Evolutionary conservation across 2,113 vertebrate species (phyloP).

Genomic region (Hypanus sabinus): DNA sequence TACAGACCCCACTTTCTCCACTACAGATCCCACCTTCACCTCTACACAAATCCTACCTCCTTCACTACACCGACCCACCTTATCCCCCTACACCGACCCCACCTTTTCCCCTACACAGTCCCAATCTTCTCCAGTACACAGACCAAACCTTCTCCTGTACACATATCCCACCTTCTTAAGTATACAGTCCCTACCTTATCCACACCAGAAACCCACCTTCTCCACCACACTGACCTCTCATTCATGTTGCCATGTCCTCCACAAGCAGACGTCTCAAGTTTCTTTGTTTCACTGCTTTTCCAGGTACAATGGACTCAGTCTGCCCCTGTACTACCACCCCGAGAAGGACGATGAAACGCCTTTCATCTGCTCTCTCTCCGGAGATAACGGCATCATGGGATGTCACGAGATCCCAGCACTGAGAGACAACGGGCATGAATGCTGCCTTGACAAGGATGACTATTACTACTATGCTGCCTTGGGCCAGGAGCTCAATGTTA

Average conservation of each 20-base stretch:
- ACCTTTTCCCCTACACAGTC: too few relatives aligned
- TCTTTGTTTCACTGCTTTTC: neutral
- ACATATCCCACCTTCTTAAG: neutral
- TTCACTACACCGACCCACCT: too few relatives aligned
- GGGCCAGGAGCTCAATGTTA: slow-evolving; percentile 64
- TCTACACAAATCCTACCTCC: too few relatives aligned
- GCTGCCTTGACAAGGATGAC: slow-evolving; percentile 87
- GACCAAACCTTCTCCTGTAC: too few relatives aligned
- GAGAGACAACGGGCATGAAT: slow-evolving; percentile 74
- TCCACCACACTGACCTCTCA: neutral
- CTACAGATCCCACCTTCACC: too few relatives aligned
- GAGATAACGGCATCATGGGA: slow-evolving; percentile 96
- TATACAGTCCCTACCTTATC: neutral
- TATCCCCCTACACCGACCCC: too few relatives aligned
- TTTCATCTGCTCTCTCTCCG: slow-evolving; percentile 91
- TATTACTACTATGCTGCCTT: slow-evolving; percentile 70
- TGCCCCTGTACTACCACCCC: slow-evolving; percentile 83
- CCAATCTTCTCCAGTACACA: too few relatives aligned
- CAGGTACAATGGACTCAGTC: slow-evolving; percentile 73
- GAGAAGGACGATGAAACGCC: slow-evolving; percentile 90
- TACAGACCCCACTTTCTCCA: too few relatives aligned
- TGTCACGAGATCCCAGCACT: slow-evolving; percentile 79
- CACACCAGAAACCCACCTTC: neutral
- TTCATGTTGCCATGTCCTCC: neutral
- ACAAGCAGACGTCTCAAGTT: neutral